Base-by-base conservation (phyloP, 2,113 vertebrate genomes). In the Silurus asotus region DNA sequence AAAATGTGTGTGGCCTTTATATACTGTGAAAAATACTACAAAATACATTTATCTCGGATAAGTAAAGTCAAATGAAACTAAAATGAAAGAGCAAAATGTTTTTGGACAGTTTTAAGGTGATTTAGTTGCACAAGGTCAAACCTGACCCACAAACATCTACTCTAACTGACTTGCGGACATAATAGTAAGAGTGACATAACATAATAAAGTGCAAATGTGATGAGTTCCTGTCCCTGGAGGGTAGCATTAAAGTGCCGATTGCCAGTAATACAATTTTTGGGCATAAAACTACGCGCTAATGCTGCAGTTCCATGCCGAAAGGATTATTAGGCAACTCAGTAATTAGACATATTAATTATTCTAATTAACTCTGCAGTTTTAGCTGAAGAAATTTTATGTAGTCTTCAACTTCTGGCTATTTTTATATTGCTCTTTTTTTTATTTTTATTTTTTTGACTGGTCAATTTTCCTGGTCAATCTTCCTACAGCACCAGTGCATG, bases 271-370 rank as follows among this genome's bases (percentile, higher is more conserved):
- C 7, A 84, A 51, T 77, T 87, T 81, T 79, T 62, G 37, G 58
- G 45, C 53, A 58, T 37, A 65, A 69, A 62, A 67, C 61, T 61
- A 55, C 62, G 72, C 48, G 84, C 87, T 82, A 77, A 81, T 82
- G 84, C 77, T 87, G 69, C 6, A 23, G 11, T 81, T 76, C 2
- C 45, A 76, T 58, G 49, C 86, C 83, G 80, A 82, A 55, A 81
- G 56, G 25, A 19, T 72, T 84, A 59, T 83, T 75, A 83, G 70
- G 53, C 80, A 77, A 79, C 25, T 82, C 78, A 11, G 10, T 82
- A 79, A 87, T 79, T 83, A 85, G 62, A 10, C 20, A n/a, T 69
- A 80, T 53, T 53, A 61, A 77, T 84, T 75, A 80, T n/a, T 81
- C 58, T 74, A 56, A 88, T 81, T 88, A 72, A 53, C 13, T 51